Base-by-base conservation (phyloP, 2,888 invertebrate genomes). In the Isotomurus palustris region DNA sequence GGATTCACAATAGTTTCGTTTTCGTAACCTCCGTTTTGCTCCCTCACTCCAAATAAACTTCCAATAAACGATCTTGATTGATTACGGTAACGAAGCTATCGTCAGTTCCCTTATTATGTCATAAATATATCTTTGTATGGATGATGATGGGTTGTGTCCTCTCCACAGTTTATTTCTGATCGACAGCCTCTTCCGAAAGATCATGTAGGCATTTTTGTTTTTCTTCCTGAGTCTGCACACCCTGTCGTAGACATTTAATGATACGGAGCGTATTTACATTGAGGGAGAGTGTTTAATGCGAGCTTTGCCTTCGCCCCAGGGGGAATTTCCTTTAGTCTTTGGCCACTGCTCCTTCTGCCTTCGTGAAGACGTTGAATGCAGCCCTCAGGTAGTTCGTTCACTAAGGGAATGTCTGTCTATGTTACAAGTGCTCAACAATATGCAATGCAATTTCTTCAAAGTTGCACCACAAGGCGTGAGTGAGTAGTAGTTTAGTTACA, bases 341-440 rank as follows among this genome's bases (percentile, higher is more conserved):
- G 55, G 48, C 49, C 55, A 55, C 55, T 55, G 49, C 48, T 49
- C 49, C 49, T 55, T 47, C 28, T 41, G 50, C 25, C 51, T 22
- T 25, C 47, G 19, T 27, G 25, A 25, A 4, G 2, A 12, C 44
- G 19, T 22, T 21, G 4, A 45, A 27, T 24, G 47, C 47, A 45
- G 19, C 32, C 17, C 32, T 8, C 32, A 32, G 28, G 14, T 2
- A 19, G 32, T 28, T 21, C 22, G 24, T 32, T 8, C 32, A 12
- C 14, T 32, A 10, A 32, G 10, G 12, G 32, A 8, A 10, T 12
- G 32, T 10, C 8, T 32, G 12, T 32, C 10, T 12, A 32, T 32
- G 32, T 8, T 12, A 12, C 32, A 32, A 12, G 8, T 10, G 32
- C 14, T 12, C 32, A 32, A 32, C 32, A 32, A 32, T 32, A 32